Base-by-base conservation (phyloP, 2,797 vertebrate species). In the Lepilemur septentrionalis region DNA sequence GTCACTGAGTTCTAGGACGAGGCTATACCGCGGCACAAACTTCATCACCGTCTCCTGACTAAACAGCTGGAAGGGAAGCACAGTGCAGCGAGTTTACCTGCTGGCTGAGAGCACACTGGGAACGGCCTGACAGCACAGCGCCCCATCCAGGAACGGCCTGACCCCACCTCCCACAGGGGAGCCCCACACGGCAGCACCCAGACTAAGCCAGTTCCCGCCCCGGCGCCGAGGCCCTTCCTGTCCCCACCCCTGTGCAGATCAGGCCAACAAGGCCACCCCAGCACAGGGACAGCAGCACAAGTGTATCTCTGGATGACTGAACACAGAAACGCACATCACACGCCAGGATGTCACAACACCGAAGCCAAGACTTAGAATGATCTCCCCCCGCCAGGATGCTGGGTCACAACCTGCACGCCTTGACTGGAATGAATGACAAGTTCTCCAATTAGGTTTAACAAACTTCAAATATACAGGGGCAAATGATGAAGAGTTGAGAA, bases 1-100 rank as follows among this genome's bases (percentile, higher is more conserved):
- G 20, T 99, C 99, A 0, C 99, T 99, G 41, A 99, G 99, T 98
- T 99, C 99, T 7, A 99, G 98, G 92, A 99, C 98, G 14, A 99
- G 99, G 97, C 99, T 99, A 72, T 99, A 99, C 7, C 99, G 99
- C 7, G 99, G 99, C 73, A 99, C 98, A 80, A 99, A 99, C 98
- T 99, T 99, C 96, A 99, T 97, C 97, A 99, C 95, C 0, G 99
- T 98, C 52, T 99, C 99, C 96, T 99, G 99, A 97, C 99, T 99
- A 97, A 99, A 98, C 89, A 99, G 97, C 99, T 99, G 90, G 43
- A 97, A 97, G 22, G 85, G 41, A 97, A 97, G 41, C 69, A 97
- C 18, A 92, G n/a, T 22, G 13, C 32, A 22, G 95, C 4, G 43
- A 65, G 38, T 8, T 94, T 65, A 91, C 23, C 43, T 55, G 48